Base-by-base conservation (phyloP, 2,888 invertebrate genomes). In the Fabriciana adippe region DNA sequence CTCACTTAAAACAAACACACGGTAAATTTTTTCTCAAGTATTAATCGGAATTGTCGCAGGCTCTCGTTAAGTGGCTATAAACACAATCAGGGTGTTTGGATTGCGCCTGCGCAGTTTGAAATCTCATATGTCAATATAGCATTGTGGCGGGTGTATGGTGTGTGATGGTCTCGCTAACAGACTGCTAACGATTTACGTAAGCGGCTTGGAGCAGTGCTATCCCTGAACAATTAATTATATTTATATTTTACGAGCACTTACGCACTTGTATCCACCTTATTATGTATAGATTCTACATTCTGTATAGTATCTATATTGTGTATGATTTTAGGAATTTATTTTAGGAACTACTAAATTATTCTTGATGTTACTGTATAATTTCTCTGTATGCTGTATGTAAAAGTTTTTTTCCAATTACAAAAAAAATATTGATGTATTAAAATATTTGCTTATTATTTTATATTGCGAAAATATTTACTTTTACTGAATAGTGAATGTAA, bases 41-140 rank as follows among this genome's bases (percentile, higher is more conserved):
- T 87, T 91, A 89, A 91, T 91, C 89, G 87, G 92, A 92, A 92
- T 89, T 89, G 80, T 92, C 84, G 85, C 92, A 77, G 84, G 76
- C 73, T 80, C 80, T 86, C 81, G 92, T 92, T 92, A 92, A 92
- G 87, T 92, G 91, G 90, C 92, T 87, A 89, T 92, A 92, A 92
- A 92, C 92, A 92, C 91, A 92, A 89, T 90, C 86, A 82, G 84
- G 71, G 75, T 90, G 87, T 92, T 92, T 91, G 86, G 78, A 69
- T 69, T 81, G 87, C 85, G 91, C 86, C 85, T 80, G 89, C 88
- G 87, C 86, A 83, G 84, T 82, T 82, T 83, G 87, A 85, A 85
- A 80, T 83, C 81, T 82, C 80, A 75, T 78, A 80, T 82, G 86
- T 86, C 86, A 88, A 90, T 81, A 89, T 68, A 72, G 79, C 77